Conservation (phyloP, 2,797 vertebrate species). For the Lophius americanus region DNA sequence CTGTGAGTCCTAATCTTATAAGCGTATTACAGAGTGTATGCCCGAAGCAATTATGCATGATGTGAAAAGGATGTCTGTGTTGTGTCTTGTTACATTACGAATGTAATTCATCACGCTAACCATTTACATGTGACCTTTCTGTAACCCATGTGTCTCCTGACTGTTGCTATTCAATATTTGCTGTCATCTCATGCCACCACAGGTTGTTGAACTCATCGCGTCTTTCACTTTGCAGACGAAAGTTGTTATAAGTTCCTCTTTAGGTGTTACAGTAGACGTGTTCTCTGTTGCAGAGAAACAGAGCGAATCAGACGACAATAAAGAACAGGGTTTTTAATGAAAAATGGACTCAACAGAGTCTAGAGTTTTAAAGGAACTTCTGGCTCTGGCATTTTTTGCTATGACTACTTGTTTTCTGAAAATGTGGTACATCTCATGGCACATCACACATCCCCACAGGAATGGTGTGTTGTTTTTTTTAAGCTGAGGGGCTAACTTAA, state of each 20-base stretch:
- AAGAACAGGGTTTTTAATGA: conserved; percentile 4
- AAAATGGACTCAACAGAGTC: not conserved
- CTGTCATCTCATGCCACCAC: conserved; percentile 51
- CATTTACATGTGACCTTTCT: conserved; percentile 72
- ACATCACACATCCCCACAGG: conserved; percentile 6
- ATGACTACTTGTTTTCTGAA: conserved; percentile 7
- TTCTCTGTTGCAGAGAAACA: conserved; percentile 35
- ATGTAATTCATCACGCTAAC: conserved; percentile 74
- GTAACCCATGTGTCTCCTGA: conserved; percentile 47
- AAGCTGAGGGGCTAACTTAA: not conserved
- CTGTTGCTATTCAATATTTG: conserved; percentile 51
- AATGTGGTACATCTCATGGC: conserved; percentile 19
- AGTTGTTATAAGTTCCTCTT: conserved; percentile 61
- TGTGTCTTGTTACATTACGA: conserved; percentile 74
- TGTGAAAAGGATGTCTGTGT: conserved; percentile 74
- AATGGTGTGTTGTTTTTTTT: conserved; percentile 2
- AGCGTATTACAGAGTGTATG: conserved; percentile 73
- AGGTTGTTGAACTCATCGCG: conserved; percentile 41
- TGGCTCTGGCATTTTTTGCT: conserved; percentile 21
- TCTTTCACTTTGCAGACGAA: conserved; percentile 28
- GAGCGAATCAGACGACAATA: conserved; percentile 6
- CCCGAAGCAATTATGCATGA: conserved; percentile 74
- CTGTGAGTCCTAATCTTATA: conserved; percentile 69
- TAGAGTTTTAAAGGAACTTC: conserved; percentile 21
- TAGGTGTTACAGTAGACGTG: conserved; percentile 44